Percentiles rank a stretch among this genome's conserved stretches.
These are phyloP conservation scores for Lampris incognitus DNA, from an alignment of 2,113 vertebrate genomes.

Conservation along the genomic window DNA sequence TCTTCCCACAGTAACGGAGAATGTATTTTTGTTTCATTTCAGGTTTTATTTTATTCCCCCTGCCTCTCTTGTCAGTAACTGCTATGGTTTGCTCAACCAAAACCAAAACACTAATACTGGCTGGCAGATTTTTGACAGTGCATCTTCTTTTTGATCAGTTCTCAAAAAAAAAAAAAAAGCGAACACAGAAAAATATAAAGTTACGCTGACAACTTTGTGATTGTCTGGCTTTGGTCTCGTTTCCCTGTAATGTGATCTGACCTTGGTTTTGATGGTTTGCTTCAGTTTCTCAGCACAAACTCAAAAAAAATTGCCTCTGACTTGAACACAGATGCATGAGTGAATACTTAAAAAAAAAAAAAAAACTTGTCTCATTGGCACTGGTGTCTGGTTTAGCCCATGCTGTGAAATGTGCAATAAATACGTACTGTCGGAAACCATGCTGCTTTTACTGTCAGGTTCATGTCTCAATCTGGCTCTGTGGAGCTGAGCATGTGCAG, in stretches of 20 bases:
- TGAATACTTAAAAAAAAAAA: conserved; percentile 18
- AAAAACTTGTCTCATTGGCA: conserved; percentile 1
- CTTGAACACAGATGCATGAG: conserved; percentile 13
- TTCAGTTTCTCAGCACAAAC: neutral
- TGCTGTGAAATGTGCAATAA: no score
- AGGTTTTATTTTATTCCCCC: neutral
- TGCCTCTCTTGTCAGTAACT: neutral
- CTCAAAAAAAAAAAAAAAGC: neutral
- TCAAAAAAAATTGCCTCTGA: conserved; percentile 10
- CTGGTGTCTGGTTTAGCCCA: conserved; percentile 1
- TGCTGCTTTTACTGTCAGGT: conserved; percentile 28
- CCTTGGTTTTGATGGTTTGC: conserved; percentile 13
- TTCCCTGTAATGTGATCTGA: conserved; percentile 13
- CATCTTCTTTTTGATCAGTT: conserved; percentile 17
- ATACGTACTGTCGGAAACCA: neutral
- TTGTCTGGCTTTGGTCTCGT: neutral
- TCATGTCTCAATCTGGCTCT: conserved; percentile 19
- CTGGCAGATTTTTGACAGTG: neutral
- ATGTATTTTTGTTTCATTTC: neutral
- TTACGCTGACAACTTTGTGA: conserved; percentile 6
- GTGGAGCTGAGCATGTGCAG: conserved; percentile 13
- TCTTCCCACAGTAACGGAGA: conserved; percentile 14
- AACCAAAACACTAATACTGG: conserved; percentile 16
- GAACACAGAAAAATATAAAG: neutral
- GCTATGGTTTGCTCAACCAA: conserved; percentile 12